These are phyloP conservation scores for Pheosia gnoma DNA, from an alignment of 2,888 invertebrate genomes.

Conservation along the genomic window DNA sequence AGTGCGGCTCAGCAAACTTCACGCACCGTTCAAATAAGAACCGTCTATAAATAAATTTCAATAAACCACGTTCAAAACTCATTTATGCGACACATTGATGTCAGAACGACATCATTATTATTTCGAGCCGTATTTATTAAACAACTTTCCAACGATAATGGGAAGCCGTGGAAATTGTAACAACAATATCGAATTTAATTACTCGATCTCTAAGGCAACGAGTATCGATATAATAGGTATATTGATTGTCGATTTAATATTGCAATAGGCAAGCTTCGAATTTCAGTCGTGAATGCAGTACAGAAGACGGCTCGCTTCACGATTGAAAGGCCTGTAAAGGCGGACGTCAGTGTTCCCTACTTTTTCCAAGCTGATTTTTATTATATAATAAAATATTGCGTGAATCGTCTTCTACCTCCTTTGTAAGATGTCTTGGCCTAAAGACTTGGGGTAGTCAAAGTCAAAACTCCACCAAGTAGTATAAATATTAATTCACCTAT, in stretches of 20 bases:
- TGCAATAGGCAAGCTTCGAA: not conserved
- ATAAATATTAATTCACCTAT: too few species aligned
- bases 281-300: not conserved
- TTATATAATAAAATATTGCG: too few species aligned
- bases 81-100: conserved; percentile 23
- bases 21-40: too few species aligned
- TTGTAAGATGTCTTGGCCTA: too few species aligned
- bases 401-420: too few species aligned
- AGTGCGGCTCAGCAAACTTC: too few species aligned
- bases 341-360: too few species aligned
- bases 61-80: conserved; percentile 21
- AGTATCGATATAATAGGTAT: not conserved
- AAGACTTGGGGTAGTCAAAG: too few species aligned
- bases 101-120: conserved; percentile 29
- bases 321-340: too few species aligned
- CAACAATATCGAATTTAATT: conserved; percentile 52
- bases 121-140: conserved; percentile 29
- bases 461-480: too few species aligned
- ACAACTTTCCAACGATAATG: conserved; percentile 35
- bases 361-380: too few species aligned
- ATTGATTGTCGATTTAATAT: not conserved
- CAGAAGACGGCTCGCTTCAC: too few species aligned
- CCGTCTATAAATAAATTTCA: conserved; percentile 7
- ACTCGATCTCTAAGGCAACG: conserved; percentile 17
- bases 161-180: conserved; percentile 37